Evolutionary conservation across 2,797 vertebrate species (phyloP).

Genomic region (Holocentrus rufus): DNA sequence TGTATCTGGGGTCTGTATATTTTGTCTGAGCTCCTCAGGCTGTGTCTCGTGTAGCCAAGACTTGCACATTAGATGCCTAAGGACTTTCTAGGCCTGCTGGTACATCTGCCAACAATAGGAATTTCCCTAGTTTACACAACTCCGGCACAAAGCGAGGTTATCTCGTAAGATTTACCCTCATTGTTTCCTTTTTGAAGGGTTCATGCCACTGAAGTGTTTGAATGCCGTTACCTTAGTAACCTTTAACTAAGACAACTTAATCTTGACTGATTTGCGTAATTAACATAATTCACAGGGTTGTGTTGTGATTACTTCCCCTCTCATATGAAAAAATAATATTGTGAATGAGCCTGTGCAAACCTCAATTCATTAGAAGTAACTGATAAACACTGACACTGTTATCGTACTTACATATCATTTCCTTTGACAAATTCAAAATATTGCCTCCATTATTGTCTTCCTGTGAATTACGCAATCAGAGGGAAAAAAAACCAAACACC

Average conservation of each 20-base stretch:
- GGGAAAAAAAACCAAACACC: not conserved
- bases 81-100: slow-evolving; percentile 78
- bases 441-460: not conserved
- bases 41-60: slow-evolving; percentile 76
- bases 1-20: slow-evolving; percentile 56
- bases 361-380: slow-evolving; percentile 27
- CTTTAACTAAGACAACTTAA: slow-evolving; percentile 54
- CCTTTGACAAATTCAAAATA: not conserved
- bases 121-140: slow-evolving; percentile 86
- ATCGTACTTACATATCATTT: not conserved
- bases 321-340: slow-evolving; percentile 43
- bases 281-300: slow-evolving; percentile 52
- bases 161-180: slow-evolving; percentile 67
- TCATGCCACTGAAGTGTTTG: slow-evolving; percentile 58
- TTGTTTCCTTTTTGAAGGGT: slow-evolving; percentile 61
- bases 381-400: not conserved
- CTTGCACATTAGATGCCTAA: slow-evolving; percentile 79
- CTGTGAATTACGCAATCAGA: not conserved
- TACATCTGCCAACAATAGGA: slow-evolving; percentile 84
- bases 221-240: slow-evolving; percentile 57
- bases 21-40: slow-evolving; percentile 79
- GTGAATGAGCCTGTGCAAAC: slow-evolving; percentile 21
- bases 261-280: slow-evolving; percentile 64
- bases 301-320: slow-evolving; percentile 52
- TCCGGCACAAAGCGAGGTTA: slow-evolving; percentile 76